A percentile compares a stretch with the other conserved stretches of the same genome.
Evolutionary conservation across 1,140 invertebrate species (phyloP).

Genomic region (Phenacoccus solenopsis): DNA sequence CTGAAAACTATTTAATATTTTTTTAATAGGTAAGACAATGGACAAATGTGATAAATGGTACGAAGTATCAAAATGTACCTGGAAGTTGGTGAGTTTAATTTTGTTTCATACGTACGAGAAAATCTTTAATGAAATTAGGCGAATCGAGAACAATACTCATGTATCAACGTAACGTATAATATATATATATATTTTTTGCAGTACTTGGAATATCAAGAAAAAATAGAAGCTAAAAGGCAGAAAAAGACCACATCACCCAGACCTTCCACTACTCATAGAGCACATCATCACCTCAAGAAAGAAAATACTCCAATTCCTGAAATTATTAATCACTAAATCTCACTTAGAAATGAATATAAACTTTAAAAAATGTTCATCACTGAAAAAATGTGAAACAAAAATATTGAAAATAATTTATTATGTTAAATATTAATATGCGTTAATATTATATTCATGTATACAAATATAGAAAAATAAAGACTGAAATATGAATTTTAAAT

Average conservation of each 20-base stretch:
- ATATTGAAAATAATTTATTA: too few species aligned
- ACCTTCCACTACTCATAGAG: not conserved
- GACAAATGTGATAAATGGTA: not conserved
- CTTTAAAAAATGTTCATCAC: too few species aligned
- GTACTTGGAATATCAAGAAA: not conserved
- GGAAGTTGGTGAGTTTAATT: not conserved
- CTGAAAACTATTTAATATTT: too few species aligned
- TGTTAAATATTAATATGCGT: not conserved
- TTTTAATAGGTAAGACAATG: not conserved
- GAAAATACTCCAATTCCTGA: not conserved
- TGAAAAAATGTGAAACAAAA: too few species aligned
- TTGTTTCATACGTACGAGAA: too few species aligned
- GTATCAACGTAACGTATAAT: too few species aligned
- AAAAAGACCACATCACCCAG: not conserved
- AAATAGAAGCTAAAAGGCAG: not conserved
- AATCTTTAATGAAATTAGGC: too few species aligned
- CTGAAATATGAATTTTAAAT: not conserved
- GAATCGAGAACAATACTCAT: too few species aligned
- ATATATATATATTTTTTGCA: too few species aligned
- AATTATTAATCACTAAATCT: not conserved
- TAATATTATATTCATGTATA: not conserved
- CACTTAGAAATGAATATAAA: not conserved
- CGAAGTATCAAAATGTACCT: not conserved
- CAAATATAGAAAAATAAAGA: not conserved
- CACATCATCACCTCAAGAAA: not conserved